Evolutionary conservation across 2,113 vertebrate genomes (phyloP), one percentile per base, ranked within the genome.

Genomic region (Oxyruncus cristatus): DNA sequence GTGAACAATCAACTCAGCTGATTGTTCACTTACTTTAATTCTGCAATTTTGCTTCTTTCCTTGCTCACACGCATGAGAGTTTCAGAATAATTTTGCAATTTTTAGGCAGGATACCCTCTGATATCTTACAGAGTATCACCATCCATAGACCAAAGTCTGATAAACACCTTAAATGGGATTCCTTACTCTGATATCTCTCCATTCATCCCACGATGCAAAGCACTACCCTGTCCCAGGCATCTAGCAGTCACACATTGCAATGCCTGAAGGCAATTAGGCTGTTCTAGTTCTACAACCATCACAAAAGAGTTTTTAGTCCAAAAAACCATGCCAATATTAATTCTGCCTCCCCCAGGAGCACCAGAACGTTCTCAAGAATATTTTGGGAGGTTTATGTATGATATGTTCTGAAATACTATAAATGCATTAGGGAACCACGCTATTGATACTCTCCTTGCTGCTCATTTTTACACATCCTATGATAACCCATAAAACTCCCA

Each of bases 61-160:
- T 88, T 73, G 33, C 46, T 85, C 0, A 0, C 42, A 13, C 9
- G 2, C 22, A 35, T 5, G 24, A 62, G 26, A 37, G 12, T 50
- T 77, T 55, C 59, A 61, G 84, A 87, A 55, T 20, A 37, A 42
- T 37, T 68, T 59, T 52, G 24, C 17, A 42, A 8, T 35, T 87
- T 59, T 84, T 55, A 59, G 41, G 49, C 39, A 68, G 30, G 58
- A 32, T 83, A 7, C 4, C 14, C 73, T 37, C 41, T 59, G 49
- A 24, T 35, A 21, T 18, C n/a, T 61, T 61, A 65, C 1, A 11
- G 33, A 76, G n/a, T 76, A 44, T 20, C 59, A 89, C 6, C 70
- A 74, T 42, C 27, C 44, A 30, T 11, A 16, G 52, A 68, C 53
- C 10, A 35, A 68, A 65, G 50, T 23, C 70, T 77, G 55, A 39